phyloP scores from a whole-genome alignment of 2,113 vertebrate species.

The Serinus canaria region DNA sequence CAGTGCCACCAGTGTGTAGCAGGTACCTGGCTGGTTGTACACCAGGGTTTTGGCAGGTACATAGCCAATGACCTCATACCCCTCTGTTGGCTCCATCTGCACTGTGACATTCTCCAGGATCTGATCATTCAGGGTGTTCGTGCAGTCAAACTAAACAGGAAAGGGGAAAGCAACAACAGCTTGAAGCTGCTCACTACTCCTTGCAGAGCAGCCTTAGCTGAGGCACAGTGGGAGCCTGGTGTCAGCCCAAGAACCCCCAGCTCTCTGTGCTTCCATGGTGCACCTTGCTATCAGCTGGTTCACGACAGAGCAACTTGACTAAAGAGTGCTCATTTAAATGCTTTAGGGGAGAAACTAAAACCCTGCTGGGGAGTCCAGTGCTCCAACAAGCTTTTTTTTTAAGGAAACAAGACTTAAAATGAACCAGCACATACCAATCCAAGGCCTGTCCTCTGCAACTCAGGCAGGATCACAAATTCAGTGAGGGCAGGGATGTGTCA shows the following conservation, averaged over 20 bases:
- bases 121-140: constrained; percentile 81
- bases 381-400: not conserved
- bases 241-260: not conserved
- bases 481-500: not conserved
- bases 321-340: not conserved
- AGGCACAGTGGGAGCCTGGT: not conserved
- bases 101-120: constrained; percentile 81
- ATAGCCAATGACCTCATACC: constrained; percentile 76
- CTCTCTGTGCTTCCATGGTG: not conserved
- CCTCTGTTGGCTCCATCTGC: constrained; percentile 83
- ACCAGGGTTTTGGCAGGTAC: constrained; percentile 76
- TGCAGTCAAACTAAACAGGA: constrained; percentile 79
- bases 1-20: constrained; percentile 78
- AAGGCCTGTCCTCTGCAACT: not conserved
- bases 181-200: not conserved
- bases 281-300: not conserved
- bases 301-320: not conserved
- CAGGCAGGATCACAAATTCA: not conserved
- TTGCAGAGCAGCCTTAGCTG: not conserved
- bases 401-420: not conserved
- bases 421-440: not conserved
- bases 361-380: not conserved
- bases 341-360: not conserved
- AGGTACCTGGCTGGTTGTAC: constrained; percentile 81
- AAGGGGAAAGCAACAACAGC: not conserved